phyloP scores from a whole-genome alignment of 1,140 invertebrate genomes.

The Drosophila sp. region DNA sequence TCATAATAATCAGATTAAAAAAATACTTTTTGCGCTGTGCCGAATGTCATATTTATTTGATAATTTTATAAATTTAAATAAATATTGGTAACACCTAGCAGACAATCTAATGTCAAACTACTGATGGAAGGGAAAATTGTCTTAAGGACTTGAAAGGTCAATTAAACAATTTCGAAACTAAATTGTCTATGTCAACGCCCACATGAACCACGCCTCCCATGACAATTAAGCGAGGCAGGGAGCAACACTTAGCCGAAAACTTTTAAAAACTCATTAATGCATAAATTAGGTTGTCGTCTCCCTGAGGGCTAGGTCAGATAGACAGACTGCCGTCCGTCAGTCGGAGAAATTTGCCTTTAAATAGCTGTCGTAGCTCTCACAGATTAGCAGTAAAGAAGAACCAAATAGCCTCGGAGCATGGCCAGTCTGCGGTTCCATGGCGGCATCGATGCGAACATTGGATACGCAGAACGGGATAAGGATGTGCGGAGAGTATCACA shows the following conservation, averaged over 20 bases:
- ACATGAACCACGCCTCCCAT: slow-evolving; percentile 21
- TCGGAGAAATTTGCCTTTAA: slow-evolving; percentile 33
- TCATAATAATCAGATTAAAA: no score
- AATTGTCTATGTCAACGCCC: slow-evolving; percentile 27
- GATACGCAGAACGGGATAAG: slow-evolving; percentile 34
- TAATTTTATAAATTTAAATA: no score
- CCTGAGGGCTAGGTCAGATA: neutral
- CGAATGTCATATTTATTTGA: no score
- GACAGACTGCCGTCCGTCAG: neutral
- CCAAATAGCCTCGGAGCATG: slow-evolving; percentile 39
- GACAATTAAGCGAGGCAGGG: slow-evolving; percentile 34
- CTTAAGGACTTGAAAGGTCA: slow-evolving; percentile 30
- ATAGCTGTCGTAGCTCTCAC: slow-evolving; percentile 29
- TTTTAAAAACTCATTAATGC: slow-evolving; percentile 82
- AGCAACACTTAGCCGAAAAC: slow-evolving; percentile 55
- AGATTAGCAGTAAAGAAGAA: slow-evolving; percentile 43
- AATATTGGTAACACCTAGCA: neutral
- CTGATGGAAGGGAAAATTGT: neutral
- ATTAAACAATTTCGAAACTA: slow-evolving; percentile 58
- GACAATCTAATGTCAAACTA: neutral
- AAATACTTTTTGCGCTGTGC: no score
- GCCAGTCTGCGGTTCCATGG: slow-evolving; percentile 67
- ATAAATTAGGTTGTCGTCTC: slow-evolving; percentile 57
- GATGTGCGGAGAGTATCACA: slow-evolving; percentile 46
- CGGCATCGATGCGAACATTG: slow-evolving; percentile 47